Conservation (phyloP, 2,797 vertebrate genomes). For the Cottoperca gobio region DNA sequence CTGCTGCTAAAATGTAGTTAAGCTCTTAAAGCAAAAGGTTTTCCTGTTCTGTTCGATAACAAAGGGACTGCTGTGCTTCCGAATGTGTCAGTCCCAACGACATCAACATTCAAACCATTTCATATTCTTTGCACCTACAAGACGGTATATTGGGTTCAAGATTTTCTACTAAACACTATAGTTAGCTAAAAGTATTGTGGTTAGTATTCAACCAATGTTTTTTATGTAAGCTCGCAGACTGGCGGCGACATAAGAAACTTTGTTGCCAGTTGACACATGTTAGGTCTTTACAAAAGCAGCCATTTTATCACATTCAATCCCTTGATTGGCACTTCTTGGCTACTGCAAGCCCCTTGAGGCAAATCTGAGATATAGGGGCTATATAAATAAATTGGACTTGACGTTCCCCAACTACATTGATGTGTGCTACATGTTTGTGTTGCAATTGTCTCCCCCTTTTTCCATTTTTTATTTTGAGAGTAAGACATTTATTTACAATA, state of each 20-base stretch:
- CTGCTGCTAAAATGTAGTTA: background rate
- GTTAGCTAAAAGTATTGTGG: constrained; percentile 2
- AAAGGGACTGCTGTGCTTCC: background rate
- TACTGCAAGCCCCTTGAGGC: background rate
- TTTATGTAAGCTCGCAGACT: background rate
- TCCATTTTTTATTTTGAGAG: constrained; percentile 24
- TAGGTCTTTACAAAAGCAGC: constrained; percentile 30
- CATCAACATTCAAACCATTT: background rate
- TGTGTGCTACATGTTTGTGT: background rate
- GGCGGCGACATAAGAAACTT: constrained; percentile 15
- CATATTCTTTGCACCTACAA: background rate
- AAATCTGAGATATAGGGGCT: background rate
- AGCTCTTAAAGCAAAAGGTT: constrained; percentile 5
- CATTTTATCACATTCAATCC: constrained; percentile 19
- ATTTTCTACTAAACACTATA: constrained; percentile 1
- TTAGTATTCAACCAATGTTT: background rate
- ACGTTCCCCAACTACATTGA: background rate
- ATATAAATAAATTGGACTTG: background rate
- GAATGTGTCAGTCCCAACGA: background rate
- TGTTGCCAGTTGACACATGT: constrained; percentile 11
- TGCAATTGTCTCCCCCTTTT: background rate
- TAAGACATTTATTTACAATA: constrained; percentile 4
- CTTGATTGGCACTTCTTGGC: background rate
- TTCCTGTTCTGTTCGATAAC: background rate
- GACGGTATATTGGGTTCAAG: background rate